These are phyloP conservation scores for Pluvialis apricaria DNA, from an alignment of 2,113 vertebrate species.

Conservation along the genomic window DNA sequence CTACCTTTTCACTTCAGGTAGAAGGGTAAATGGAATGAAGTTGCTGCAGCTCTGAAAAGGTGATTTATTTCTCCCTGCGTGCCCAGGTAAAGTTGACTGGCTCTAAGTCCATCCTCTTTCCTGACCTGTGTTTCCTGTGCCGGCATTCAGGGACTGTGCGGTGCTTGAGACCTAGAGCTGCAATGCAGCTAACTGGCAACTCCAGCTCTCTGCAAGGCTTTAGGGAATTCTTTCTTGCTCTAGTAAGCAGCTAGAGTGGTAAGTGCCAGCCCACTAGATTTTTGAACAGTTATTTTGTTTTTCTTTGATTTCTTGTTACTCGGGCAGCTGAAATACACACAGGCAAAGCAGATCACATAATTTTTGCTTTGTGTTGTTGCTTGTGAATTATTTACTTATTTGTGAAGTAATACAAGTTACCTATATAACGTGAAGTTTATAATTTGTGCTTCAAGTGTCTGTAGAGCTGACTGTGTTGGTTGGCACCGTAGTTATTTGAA, in stretches of 20 bases:
- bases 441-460: neutral
- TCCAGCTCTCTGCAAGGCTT: neutral
- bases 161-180: neutral
- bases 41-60: neutral
- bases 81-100: neutral
- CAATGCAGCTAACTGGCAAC: constrained; percentile 23
- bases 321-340: neutral
- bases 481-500: neutral
- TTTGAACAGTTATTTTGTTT: neutral
- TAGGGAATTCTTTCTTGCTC: neutral
- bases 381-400: neutral
- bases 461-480: neutral
- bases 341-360: neutral
- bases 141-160: neutral
- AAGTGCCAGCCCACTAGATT: neutral
- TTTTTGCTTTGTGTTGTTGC: neutral
- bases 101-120: neutral
- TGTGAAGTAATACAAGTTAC: neutral
- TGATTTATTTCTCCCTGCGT: neutral
- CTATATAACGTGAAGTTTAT: neutral
- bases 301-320: neutral
- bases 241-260: neutral
- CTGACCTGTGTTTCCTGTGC: neutral
- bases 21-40: neutral
- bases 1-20: neutral